phyloP scores from a whole-genome alignment of 64 coral and sea anemone genomes.

The Cladopsammia gracilis region DNA sequence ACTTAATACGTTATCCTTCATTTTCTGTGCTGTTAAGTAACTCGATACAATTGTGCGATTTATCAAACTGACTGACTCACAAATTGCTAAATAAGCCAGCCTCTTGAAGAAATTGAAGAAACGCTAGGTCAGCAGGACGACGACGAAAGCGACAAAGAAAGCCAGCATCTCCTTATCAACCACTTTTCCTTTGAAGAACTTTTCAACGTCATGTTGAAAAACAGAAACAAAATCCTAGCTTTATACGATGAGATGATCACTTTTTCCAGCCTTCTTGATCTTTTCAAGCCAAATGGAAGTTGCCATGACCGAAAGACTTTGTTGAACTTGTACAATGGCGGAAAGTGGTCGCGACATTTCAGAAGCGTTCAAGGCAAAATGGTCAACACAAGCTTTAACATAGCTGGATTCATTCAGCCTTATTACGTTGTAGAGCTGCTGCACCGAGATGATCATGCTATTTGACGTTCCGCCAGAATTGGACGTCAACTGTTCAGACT shows the following conservation, averaged over 20 bases:
- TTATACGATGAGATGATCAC: neutral
- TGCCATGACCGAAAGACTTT: constrained; percentile 5
- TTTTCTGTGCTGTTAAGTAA: neutral
- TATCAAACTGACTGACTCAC: neutral
- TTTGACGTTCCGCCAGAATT: constrained; percentile 25
- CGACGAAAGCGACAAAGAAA: neutral
- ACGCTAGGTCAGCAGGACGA: neutral
- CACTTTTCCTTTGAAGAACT: constrained; percentile 49
- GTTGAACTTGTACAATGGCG: constrained; percentile 14
- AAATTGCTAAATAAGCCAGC: no score
- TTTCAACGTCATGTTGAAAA: constrained; percentile 5
- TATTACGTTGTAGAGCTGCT: constrained; percentile 7
- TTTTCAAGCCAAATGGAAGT: constrained; percentile 1
- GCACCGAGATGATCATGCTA: constrained; percentile 10
- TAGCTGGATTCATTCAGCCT: constrained; percentile 28
- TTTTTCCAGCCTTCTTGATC: neutral
- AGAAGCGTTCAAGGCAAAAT: constrained; percentile 3
- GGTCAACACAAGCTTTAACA: constrained; percentile 12
- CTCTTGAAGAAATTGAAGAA: neutral
- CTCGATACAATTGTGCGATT: neutral
- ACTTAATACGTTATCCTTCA: neutral
- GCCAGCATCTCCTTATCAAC: constrained; percentile 4
- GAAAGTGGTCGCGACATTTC: neutral
- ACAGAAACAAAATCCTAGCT: neutral
- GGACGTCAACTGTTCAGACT: constrained; percentile 38